These are phyloP conservation scores for Drosophila barbarae DNA, from an alignment of 2,888 invertebrate genomes.

Conservation along the genomic window DNA sequence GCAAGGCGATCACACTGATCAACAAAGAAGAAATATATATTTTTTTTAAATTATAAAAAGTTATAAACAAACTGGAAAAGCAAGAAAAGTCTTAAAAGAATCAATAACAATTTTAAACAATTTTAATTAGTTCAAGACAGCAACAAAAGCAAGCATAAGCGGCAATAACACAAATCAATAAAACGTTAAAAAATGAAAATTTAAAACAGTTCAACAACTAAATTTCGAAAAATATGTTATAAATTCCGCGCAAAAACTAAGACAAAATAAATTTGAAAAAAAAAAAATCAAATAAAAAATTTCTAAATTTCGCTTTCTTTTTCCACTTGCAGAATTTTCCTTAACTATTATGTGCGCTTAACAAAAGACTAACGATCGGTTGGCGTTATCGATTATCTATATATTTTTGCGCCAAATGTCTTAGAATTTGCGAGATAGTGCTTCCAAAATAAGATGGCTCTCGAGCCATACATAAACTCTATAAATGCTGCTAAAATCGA, in stretches of 20 bases:
- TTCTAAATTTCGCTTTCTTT: conserved; percentile 9
- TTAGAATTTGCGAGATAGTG: conserved; percentile 35
- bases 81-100: too few species aligned
- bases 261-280: neutral
- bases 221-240: neutral
- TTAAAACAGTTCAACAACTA: neutral
- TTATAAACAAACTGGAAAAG: neutral
- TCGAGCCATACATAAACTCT: conserved; percentile 43
- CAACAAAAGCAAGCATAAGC: neutral
- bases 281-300: neutral
- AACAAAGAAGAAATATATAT: conserved; percentile 4
- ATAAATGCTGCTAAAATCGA: conserved; percentile 41
- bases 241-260: neutral
- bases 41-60: too few species aligned
- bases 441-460: conserved; percentile 58
- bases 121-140: neutral
- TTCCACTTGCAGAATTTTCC: conserved; percentile 21
- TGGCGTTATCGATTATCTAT: conserved; percentile 16
- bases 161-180: neutral
- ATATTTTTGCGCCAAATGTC: conserved; percentile 52
- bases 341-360: conserved; percentile 34
- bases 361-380: conserved; percentile 36
- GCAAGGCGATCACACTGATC: conserved; percentile 27
- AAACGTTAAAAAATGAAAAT: neutral
- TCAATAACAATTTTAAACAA: neutral